Evolutionary conservation across 2,888 invertebrate species (phyloP).

Genomic region (Tetheella fluctuosa): DNA sequence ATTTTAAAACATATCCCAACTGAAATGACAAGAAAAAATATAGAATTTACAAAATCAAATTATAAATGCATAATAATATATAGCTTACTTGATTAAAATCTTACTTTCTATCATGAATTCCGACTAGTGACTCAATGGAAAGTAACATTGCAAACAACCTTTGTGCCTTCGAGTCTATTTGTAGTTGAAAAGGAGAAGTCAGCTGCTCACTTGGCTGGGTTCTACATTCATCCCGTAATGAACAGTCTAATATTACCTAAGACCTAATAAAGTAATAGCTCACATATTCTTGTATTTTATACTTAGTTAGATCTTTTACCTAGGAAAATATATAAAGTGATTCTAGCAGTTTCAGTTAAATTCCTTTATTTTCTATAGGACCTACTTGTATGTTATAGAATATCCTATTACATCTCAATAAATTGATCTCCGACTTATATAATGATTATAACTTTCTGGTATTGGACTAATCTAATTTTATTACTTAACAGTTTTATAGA

Average conservation of each 20-base stretch:
- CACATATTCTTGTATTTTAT: background rate
- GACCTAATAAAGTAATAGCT: background rate
- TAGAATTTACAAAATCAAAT: background rate
- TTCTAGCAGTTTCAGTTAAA: no score
- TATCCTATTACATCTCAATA: no score
- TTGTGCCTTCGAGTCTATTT: slow-evolving; percentile 3
- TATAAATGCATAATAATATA: background rate
- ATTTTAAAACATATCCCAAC: no score
- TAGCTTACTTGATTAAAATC: background rate
- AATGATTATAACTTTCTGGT: no score
- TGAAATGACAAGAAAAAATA: no score
- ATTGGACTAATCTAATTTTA: no score
- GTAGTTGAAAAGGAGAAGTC: background rate
- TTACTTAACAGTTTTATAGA: no score
- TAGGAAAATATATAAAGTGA: no score
- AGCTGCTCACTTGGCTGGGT: background rate
- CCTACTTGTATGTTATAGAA: no score
- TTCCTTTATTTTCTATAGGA: no score
- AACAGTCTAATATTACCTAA: background rate
- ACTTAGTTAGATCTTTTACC: no score
- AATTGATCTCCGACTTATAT: no score
- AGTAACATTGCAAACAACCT: slow-evolving; percentile 5
- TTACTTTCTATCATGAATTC: background rate
- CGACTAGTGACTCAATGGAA: background rate
- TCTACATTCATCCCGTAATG: background rate